Conservation (phyloP, 2,888 invertebrate species). For the Tromatobia lineatoria region DNA sequence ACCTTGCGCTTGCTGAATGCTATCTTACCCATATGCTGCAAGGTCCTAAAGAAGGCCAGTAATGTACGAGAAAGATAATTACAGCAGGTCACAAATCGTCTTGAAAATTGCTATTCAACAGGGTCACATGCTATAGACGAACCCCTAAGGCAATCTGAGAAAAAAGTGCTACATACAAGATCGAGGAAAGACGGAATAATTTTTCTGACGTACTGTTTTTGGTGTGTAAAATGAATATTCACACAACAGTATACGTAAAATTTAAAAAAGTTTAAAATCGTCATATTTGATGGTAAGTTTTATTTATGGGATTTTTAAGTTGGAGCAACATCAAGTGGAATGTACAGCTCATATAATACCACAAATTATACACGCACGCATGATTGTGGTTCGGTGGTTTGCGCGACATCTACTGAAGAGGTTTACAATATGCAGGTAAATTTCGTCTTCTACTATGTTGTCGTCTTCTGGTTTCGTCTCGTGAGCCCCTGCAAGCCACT, state of each 20-base stretch:
- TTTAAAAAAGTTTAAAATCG: no score
- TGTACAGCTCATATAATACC: not conserved
- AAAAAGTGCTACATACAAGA: no score
- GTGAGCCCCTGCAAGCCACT: not conserved
- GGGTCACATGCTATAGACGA: not conserved
- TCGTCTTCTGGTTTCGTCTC: constrained; percentile 12
- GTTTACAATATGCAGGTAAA: not conserved
- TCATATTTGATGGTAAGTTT: no score
- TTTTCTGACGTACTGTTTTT: no score
- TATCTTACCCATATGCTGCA: not conserved
- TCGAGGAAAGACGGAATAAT: no score
- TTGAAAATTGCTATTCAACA: constrained; percentile 18
- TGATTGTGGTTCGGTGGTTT: not conserved
- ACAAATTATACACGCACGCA: not conserved
- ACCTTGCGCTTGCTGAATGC: not conserved
- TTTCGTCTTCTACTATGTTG: not conserved
- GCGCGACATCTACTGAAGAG: not conserved
- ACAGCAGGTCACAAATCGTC: constrained; percentile 15
- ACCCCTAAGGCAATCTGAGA: no score
- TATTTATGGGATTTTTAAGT: no score
- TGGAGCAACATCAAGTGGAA: not conserved
- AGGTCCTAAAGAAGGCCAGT: not conserved
- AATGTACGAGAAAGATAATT: constrained; percentile 16
- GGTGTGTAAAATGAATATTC: no score
- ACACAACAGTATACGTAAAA: no score